Evolutionary conservation across 2,888 invertebrate species (phyloP), one percentile per base, ranked within the genome.

Genomic region (Papilio protenor): DNA sequence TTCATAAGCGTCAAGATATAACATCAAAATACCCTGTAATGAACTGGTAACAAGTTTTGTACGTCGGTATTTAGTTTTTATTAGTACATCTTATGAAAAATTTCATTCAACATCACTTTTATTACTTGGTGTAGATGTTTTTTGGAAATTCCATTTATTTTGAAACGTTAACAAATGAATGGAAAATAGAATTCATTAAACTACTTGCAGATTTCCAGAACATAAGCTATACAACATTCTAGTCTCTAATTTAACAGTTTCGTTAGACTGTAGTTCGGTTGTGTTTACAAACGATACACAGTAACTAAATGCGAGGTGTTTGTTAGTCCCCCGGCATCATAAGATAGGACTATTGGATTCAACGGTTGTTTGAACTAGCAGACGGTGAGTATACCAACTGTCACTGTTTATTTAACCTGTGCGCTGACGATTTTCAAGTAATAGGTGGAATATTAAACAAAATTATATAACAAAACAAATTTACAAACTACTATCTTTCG

Each of bases 1-100:
- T 88, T 87, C 88, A 87, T 87, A 87, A 85, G 87, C 86, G 81
- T 84, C 82, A 83, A 83, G 83, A 85, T 82, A 83, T 87, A 87
- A 85, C 84, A 87, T 86, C 85, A 85, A 87, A 87, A 86, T 85
- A 84, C 83, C 83, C 77, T 81, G 82, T 84, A 84, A 86, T 88
- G 83, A 86, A 86, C 85, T 85, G 84, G 82, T 83, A 80, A 80
- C 80, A 81, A 73, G 71, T 80, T 81, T 80, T 82, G 79, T 78
- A 75, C 74, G 76, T 61, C 21, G 61, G 79, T 70, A 74, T 78
- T 75, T 73, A 80, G 78, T 77, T 76, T 77, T 61, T 75, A 33
- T 64, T 64, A 64, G 16, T 16, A 8, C 8, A 16, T 23, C 3
- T 64, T 64, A 64, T 5, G 18, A 64, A 64, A n/a, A 5, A 66